A percentile compares a stretch with the other conserved stretches of the same genome.
phyloP scores from a whole-genome alignment of 2,113 vertebrate species.

The Tyto alba region DNA sequence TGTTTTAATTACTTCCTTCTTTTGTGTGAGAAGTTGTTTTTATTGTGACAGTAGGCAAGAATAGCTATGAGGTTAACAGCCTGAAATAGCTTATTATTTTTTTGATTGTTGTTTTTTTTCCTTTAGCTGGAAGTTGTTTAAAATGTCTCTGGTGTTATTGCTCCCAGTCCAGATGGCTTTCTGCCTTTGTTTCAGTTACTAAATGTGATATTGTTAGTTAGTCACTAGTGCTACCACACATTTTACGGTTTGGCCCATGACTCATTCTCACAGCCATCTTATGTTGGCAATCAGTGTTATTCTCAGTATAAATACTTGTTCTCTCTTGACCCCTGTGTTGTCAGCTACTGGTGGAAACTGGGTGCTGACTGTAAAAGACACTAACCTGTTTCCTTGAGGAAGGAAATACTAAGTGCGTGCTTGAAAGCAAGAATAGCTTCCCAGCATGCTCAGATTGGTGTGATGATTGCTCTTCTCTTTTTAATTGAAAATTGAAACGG shows the following conservation, averaged over 20 bases:
- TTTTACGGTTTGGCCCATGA: slow-evolving; percentile 17
- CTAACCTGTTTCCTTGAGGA: slow-evolving; percentile 17
- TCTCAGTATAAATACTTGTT: background rate
- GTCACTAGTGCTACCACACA: slow-evolving; percentile 14
- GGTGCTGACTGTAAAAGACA: background rate
- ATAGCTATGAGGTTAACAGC: slow-evolving; percentile 28
- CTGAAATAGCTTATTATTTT: slow-evolving; percentile 27
- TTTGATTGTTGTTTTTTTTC: background rate
- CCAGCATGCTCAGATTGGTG: background rate
- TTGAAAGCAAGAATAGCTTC: background rate
- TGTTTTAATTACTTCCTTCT: slow-evolving; percentile 32
- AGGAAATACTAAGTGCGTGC: slow-evolving; percentile 14
- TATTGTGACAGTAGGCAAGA: background rate
- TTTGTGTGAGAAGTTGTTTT: slow-evolving; percentile 32
- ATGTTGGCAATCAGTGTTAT: background rate
- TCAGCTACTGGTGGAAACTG: background rate
- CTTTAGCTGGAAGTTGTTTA: slow-evolving; percentile 64
- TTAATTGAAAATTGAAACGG: background rate
- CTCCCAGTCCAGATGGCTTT: slow-evolving; percentile 60
- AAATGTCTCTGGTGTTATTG: slow-evolving; percentile 47
- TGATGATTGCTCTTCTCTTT: background rate
- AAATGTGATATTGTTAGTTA: slow-evolving; percentile 43
- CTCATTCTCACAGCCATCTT: slow-evolving; percentile 7
- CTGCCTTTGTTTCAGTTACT: slow-evolving; percentile 60
- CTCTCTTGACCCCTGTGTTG: background rate